Evolutionary conservation across 2,797 vertebrate species (phyloP), one percentile per base, ranked within the genome.

Genomic region (Schizopygopsis malacanthus): DNA sequence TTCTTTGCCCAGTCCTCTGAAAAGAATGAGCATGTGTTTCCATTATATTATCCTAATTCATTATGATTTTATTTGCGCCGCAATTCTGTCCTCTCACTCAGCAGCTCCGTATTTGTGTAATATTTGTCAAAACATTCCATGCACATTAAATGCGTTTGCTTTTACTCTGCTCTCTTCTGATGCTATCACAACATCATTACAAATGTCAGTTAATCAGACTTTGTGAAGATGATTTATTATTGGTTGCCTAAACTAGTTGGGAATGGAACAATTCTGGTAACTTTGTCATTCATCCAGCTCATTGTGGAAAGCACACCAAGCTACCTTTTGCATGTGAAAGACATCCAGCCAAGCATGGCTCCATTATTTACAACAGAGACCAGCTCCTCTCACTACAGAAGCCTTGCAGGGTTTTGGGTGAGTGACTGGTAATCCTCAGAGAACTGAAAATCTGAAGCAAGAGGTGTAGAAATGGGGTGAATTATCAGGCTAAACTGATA

Each of bases 401-500:
- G 59, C 45, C 33, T 54, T 84, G 59, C 61, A 33, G 50, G 63
- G 28, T 6, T 81, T 54, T 11, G 72, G 43, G 45, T 77, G 59
- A 77, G 72, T 65, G 59, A 83, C 56, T 83, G 82, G 41, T 77
- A 39, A 67, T 76, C 73, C 72, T 52, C 61, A 33, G 73, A 78
- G 82, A 84, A 39, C 45, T 84, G 61, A 83, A 76, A 54, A 83
- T 52, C 20, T 76, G 22, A 25, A 43, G 73, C 22, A 41, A 54
- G 47, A 69, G 73, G 61, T 84, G 73, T 43, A 67, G 61, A 84
- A 63, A 84, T 76, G 33, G 22, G 59, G 22, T 45, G 22, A 76
- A 67, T 75, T 67, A 75, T 67, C 82, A 84, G 45, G 22, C 45
- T 83, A 77, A 83, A 54, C 79, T 67, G 15, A 83, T 56, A 76